A percentile compares a stretch with the other conserved stretches of the same genome.
Evolutionary conservation across 2,113 vertebrate genomes (phyloP).

Genomic region (Hypomesus transpacificus): DNA sequence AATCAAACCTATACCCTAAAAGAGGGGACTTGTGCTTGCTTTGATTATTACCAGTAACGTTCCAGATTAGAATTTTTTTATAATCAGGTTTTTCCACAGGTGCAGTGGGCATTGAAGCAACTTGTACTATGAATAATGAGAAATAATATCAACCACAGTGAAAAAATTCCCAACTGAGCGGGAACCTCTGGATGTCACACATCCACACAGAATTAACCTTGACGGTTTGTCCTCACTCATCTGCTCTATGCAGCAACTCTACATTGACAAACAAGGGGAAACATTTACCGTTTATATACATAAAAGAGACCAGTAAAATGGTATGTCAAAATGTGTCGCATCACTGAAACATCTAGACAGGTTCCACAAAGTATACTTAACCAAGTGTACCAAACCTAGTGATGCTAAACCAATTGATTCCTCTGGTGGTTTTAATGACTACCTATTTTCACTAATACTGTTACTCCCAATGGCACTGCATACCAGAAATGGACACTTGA

Average conservation of each 20-base stretch:
- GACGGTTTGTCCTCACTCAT: slow-evolving; percentile 4
- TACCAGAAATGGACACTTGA: background rate
- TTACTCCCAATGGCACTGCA: slow-evolving; percentile 18
- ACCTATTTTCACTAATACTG: slow-evolving; percentile 32
- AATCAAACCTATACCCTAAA: too few relatives aligned
- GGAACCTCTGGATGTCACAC: background rate
- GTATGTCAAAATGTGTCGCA: background rate
- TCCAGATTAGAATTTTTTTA: background rate
- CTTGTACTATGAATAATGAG: background rate
- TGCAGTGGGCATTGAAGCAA: background rate
- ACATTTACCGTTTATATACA: background rate
- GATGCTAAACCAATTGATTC: slow-evolving; percentile 13
- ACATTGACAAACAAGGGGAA: background rate
- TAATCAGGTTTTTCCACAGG: slow-evolving; percentile 3
- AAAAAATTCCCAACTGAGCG: background rate
- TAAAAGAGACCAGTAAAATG: background rate
- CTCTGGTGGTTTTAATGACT: slow-evolving; percentile 16
- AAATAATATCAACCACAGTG: background rate
- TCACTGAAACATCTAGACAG: background rate
- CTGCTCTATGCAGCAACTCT: background rate
- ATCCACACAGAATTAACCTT: slow-evolving; percentile 24
- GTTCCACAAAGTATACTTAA: background rate
- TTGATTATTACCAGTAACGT: too few relatives aligned
- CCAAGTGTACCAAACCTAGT: background rate
- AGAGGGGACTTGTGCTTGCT: too few relatives aligned